A percentile compares a stretch with the other conserved stretches of the same genome.
Evolutionary conservation across 2,888 invertebrate genomes (phyloP).

Genomic region (Hesperia comma): DNA sequence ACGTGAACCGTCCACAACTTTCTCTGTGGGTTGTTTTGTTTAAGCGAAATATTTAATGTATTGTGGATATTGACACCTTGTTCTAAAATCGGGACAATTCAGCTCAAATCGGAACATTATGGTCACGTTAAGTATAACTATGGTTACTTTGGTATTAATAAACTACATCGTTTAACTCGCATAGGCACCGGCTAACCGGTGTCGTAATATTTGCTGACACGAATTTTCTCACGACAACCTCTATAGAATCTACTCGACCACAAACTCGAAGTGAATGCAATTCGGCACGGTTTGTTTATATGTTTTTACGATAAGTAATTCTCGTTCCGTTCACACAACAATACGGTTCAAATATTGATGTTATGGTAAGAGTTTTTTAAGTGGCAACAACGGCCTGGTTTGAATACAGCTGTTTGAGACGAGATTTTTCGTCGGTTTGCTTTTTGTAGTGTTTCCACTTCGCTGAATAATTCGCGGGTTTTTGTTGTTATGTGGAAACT

Average conservation of each 20-base stretch:
- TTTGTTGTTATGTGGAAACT: background rate
- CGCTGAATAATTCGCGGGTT: conserved; percentile 18
- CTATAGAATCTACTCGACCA: conserved; percentile 56
- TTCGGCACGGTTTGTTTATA: conserved; percentile 58
- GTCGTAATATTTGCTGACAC: conserved; percentile 57
- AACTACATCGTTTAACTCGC: conserved; percentile 23
- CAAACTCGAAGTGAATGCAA: conserved; percentile 55
- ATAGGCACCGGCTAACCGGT: conserved; percentile 38
- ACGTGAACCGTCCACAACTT: too few relatives aligned
- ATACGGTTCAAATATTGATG: conserved; percentile 27
- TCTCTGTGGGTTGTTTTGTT: too few relatives aligned
- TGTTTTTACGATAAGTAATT: conserved; percentile 39
- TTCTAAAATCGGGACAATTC: too few relatives aligned
- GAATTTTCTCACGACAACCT: conserved; percentile 64
- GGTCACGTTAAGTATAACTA: conserved; percentile 33
- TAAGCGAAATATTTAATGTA: too few relatives aligned
- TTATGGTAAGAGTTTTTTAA: conserved; percentile 22
- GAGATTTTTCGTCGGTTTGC: conserved; percentile 12
- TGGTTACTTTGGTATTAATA: conserved; percentile 40
- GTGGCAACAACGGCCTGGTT: conserved; percentile 13
- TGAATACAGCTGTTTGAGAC: conserved; percentile 8
- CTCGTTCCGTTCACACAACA: conserved; percentile 17
- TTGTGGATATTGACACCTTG: too few relatives aligned
- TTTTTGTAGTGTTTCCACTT: conserved; percentile 28
- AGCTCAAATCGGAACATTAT: background rate